Percentiles rank a stretch among this genome's conserved stretches.
phyloP scores from a whole-genome alignment of 2,888 invertebrate genomes.

The Agapetus fuscipes region DNA sequence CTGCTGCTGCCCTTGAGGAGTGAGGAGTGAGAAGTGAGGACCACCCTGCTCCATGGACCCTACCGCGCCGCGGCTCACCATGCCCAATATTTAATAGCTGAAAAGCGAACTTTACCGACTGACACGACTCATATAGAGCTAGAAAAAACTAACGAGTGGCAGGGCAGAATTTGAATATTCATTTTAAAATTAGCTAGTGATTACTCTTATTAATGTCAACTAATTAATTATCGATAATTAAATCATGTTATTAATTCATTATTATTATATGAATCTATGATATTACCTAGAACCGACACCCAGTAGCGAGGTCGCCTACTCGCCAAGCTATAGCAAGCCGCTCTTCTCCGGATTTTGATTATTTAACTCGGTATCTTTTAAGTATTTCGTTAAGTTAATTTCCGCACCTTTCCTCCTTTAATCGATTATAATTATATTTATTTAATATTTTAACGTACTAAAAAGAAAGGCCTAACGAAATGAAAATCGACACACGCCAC shows the following conservation, averaged over 20 bases:
- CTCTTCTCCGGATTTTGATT: slow-evolving; percentile 20
- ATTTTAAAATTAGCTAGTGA: slow-evolving; percentile 22
- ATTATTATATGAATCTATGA: slow-evolving; percentile 23
- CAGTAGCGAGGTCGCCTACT: slow-evolving; percentile 23
- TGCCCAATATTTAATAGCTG: slow-evolving; percentile 16
- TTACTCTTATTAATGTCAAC: slow-evolving; percentile 24
- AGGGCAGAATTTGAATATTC: slow-evolving; percentile 21
- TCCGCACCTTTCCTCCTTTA: slow-evolving; percentile 14
- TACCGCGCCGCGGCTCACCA: slow-evolving; percentile 12
- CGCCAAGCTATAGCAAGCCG: slow-evolving; percentile 20
- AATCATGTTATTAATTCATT: slow-evolving; percentile 21
- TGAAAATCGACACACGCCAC: slow-evolving; percentile 19
- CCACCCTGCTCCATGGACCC: not conserved
- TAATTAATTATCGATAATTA: slow-evolving; percentile 23
- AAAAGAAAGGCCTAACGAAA: slow-evolving; percentile 23
- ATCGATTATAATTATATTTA: slow-evolving; percentile 13
- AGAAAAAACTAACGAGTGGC: slow-evolving; percentile 19
- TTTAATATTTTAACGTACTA: slow-evolving; percentile 19
- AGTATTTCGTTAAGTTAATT: slow-evolving; percentile 16
- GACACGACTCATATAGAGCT: slow-evolving; percentile 16
- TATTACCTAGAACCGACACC: slow-evolving; percentile 21
- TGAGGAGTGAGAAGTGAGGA: not conserved
- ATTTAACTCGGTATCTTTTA: slow-evolving; percentile 19
- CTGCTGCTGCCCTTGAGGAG: not conserved
- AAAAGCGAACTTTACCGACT: slow-evolving; percentile 18